A percentile compares a stretch with the other conserved stretches of the same genome.
phyloP scores from a whole-genome alignment of 2,797 vertebrate species.

The Squalus acanthias region DNA sequence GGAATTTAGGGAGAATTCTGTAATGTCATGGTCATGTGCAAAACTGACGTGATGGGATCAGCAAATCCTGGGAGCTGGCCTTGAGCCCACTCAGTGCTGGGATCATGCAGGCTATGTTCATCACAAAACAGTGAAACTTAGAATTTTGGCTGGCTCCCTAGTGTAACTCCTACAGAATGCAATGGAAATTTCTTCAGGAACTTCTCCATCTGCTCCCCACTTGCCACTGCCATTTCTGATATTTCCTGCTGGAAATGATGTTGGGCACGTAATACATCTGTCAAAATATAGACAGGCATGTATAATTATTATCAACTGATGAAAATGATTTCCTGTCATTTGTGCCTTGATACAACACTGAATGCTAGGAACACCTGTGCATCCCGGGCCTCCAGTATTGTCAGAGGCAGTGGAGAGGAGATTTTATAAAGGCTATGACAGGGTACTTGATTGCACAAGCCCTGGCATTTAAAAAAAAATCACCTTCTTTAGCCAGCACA shows the following conservation, averaged over 20 bases:
- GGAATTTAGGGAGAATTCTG: background rate
- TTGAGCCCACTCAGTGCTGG: background rate
- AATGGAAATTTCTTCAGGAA: background rate
- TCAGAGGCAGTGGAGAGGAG: background rate
- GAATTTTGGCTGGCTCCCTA: background rate
- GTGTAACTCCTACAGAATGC: background rate
- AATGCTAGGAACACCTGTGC: background rate
- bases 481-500: too few relatives aligned
- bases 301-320: background rate
- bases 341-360: background rate
- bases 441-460: background rate
- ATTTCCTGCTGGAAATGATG: background rate
- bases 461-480: background rate
- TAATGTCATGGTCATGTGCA: background rate
- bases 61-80: background rate
- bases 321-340: background rate
- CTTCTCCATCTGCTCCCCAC: background rate
- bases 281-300: background rate
- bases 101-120: background rate
- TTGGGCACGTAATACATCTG: background rate
- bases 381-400: background rate
- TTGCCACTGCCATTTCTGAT: background rate
- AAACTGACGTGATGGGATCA: background rate
- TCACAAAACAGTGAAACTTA: background rate
- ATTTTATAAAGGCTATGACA: background rate